Evolutionary conservation across 64 coral and sea anemone genomes (phyloP).

Genomic region (Montipora sp.): DNA sequence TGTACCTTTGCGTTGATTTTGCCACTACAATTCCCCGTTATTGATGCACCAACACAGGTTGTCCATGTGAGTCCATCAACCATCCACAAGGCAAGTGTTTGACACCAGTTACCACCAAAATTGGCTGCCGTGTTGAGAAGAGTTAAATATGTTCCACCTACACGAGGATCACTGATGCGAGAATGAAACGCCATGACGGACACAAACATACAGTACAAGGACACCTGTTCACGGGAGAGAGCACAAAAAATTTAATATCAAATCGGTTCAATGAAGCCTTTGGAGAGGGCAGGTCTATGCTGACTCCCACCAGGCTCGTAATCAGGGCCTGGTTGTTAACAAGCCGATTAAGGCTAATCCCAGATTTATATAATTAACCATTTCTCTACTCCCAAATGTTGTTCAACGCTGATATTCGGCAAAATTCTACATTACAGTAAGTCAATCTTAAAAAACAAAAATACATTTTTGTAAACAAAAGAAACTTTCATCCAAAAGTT

Average conservation of each 20-base stretch:
- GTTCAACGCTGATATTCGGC: too few species aligned
- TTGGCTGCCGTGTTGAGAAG: constrained; percentile 91
- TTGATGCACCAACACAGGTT: constrained; percentile 64
- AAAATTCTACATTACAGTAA: too few species aligned
- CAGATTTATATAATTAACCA: too few species aligned
- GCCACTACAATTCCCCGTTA: constrained; percentile 18
- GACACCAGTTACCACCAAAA: constrained; percentile 88
- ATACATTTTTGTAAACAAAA: too few species aligned
- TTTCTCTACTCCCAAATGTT: too few species aligned
- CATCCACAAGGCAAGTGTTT: constrained; percentile 87
- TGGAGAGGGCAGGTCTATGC: too few species aligned
- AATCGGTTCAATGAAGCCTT: background rate
- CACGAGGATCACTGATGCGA: constrained; percentile 86
- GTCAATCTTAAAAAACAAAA: too few species aligned
- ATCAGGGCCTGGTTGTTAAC: too few species aligned
- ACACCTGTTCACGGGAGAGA: constrained; percentile 58
- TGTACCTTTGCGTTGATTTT: constrained; percentile 39
- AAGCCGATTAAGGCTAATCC: too few species aligned
- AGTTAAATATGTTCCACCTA: constrained; percentile 97
- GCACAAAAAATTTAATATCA: background rate
- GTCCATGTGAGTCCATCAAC: constrained; percentile 92
- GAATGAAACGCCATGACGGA: constrained; percentile 90
- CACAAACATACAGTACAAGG: constrained; percentile 95
- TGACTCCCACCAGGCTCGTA: too few species aligned
- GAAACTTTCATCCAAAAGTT: too few species aligned